Conservation (phyloP, 2,113 vertebrate species). For the Nettapus auritus region DNA sequence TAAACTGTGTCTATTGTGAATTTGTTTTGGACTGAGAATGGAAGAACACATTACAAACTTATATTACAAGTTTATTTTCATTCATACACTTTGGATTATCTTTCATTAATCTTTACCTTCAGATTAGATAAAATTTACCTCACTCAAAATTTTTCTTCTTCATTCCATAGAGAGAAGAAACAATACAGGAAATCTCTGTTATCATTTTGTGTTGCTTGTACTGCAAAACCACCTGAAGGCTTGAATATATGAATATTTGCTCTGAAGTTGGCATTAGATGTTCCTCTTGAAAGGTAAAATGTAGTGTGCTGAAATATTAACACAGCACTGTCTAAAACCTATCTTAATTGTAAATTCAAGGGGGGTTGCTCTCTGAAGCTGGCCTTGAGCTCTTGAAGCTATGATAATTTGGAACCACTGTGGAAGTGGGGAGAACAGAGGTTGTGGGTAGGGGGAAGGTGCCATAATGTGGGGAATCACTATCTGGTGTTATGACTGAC, state of each 20-base stretch:
- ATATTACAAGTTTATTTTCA: not conserved
- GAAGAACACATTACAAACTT: not conserved
- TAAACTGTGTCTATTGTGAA: not conserved
- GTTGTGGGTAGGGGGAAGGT: not conserved
- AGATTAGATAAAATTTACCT: not conserved
- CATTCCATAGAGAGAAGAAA: not conserved
- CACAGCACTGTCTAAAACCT: not conserved
- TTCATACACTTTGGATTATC: not conserved
- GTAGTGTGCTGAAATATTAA: not conserved
- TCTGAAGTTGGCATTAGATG: conserved; percentile 24
- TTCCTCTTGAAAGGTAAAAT: conserved; percentile 23
- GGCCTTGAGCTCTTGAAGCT: not conserved
- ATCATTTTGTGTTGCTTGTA: conserved; percentile 23
- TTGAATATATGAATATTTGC: conserved; percentile 57
- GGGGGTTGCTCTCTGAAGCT: not conserved
- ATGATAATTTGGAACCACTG: not conserved
- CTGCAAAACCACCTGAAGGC: conserved; percentile 31
- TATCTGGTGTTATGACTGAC: not conserved
- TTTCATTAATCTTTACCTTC: conserved; percentile 4
- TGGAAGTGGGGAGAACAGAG: not conserved
- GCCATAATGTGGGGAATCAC: not conserved
- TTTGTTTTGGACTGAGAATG: not conserved
- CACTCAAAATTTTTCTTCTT: not conserved
- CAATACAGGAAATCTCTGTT: not conserved
- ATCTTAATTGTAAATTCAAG: not conserved